Conservation (phyloP, 2,888 invertebrate genomes). For the Pterostichus niger region DNA sequence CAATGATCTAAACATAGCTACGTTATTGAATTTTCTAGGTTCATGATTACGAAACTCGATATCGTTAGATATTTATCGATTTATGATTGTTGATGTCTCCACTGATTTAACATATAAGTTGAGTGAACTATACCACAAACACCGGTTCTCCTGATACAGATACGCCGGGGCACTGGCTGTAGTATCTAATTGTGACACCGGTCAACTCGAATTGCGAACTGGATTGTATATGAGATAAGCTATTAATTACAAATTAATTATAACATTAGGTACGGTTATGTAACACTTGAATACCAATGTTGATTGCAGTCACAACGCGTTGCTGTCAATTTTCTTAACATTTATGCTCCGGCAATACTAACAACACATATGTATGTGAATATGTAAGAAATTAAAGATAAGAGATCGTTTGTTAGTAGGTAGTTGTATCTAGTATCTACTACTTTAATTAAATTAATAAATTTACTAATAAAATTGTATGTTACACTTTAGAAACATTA, state of each 20-base stretch:
- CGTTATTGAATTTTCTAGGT: too few species aligned
- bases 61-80: slow-evolving; percentile 4
- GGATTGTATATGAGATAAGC: slow-evolving; percentile 51
- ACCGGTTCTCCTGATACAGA: background rate
- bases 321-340: slow-evolving; percentile 18
- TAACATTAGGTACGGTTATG: slow-evolving; percentile 45
- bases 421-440: background rate
- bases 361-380: background rate
- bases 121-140: slow-evolving; percentile 4
- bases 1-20: too few species aligned
- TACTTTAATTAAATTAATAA: background rate
- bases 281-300: slow-evolving; percentile 24
- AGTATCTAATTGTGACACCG: slow-evolving; percentile 44
- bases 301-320: slow-evolving; percentile 41
- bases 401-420: slow-evolving; percentile 6
- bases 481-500: background rate
- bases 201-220: slow-evolving; percentile 42
- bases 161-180: background rate
- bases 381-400: slow-evolving; percentile 4
- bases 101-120: slow-evolving; percentile 30
- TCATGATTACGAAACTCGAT: too few species aligned
- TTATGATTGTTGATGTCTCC: background rate
- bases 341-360: slow-evolving; percentile 7
- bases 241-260: slow-evolving; percentile 56
- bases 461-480: slow-evolving; percentile 22